phyloP scores from a whole-genome alignment of 2,113 vertebrate species.

The Anas platyrhynchos region DNA sequence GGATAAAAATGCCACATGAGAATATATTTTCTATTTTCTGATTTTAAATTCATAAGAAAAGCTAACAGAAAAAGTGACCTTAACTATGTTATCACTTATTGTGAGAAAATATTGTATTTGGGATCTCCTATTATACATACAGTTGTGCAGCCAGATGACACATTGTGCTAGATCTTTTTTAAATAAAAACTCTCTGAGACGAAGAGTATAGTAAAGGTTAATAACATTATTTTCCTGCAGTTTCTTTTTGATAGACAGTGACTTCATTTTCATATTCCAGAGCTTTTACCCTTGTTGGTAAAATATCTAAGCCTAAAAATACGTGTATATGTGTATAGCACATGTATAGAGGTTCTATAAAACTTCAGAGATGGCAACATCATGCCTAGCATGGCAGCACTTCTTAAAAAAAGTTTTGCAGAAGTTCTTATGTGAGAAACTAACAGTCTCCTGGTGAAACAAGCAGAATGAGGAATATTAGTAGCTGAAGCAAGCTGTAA shows the following conservation, averaged over 20 bases:
- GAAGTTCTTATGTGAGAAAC: not conserved
- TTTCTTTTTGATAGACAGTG: not conserved
- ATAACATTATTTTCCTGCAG: not conserved
- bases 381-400: not conserved
- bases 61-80: accelerated
- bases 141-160: not conserved
- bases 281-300: not conserved
- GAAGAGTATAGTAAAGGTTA: not conserved
- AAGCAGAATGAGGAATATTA: accelerated
- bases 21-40: not conserved
- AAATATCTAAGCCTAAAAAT: not conserved
- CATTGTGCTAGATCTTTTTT: not conserved
- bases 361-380: not conserved
- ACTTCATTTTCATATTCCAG: not conserved
- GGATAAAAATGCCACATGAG: not conserved
- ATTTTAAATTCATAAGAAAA: not conserved
- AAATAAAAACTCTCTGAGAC: not conserved
- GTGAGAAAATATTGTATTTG: not conserved
- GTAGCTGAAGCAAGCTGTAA: not conserved
- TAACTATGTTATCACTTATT: not conserved
- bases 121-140: not conserved
- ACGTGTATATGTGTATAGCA: no score
- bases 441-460: not conserved
- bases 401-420: not conserved
- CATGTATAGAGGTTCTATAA: not conserved